These are phyloP conservation scores for Lepidochitona cinerea DNA, from an alignment of 2,888 invertebrate species.

Conservation along the genomic window DNA sequence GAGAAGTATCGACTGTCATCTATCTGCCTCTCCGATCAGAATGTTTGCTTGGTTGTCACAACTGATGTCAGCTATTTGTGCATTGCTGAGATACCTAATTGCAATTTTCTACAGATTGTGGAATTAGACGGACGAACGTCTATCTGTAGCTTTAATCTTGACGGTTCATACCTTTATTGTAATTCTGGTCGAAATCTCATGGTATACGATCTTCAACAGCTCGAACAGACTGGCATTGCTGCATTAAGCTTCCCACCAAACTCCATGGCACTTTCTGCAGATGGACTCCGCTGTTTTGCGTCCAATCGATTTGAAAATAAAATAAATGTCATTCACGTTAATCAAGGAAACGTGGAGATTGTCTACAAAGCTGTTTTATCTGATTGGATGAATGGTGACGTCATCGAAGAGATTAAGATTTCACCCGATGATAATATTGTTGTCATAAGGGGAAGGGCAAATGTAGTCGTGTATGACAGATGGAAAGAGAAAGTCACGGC, in stretches of 20 bases:
- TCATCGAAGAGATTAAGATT: constrained; percentile 38
- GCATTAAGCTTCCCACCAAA: constrained; percentile 51
- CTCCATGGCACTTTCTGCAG: constrained; percentile 51
- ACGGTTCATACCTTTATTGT: constrained; percentile 59
- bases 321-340: constrained; percentile 57
- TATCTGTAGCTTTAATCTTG: constrained; percentile 60
- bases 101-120: constrained; percentile 58
- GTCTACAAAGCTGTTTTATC: constrained; percentile 57
- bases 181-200: constrained; percentile 59
- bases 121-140: constrained; percentile 57
- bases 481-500: constrained; percentile 51
- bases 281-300: constrained; percentile 56
- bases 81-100: constrained; percentile 56
- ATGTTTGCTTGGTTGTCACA: constrained; percentile 58
- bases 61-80: constrained; percentile 64
- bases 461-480: constrained; percentile 60
- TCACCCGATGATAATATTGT: constrained; percentile 52
- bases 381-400: constrained; percentile 45
- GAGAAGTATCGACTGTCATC: constrained; percentile 57
- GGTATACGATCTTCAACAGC: constrained; percentile 55
- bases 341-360: constrained; percentile 56
- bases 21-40: constrained; percentile 52
- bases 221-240: constrained; percentile 52
- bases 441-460: constrained; percentile 45
- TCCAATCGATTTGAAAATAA: constrained; percentile 52